phyloP scores from a whole-genome alignment of 2,797 vertebrate genomes.

The Pitangus sulphuratus region DNA sequence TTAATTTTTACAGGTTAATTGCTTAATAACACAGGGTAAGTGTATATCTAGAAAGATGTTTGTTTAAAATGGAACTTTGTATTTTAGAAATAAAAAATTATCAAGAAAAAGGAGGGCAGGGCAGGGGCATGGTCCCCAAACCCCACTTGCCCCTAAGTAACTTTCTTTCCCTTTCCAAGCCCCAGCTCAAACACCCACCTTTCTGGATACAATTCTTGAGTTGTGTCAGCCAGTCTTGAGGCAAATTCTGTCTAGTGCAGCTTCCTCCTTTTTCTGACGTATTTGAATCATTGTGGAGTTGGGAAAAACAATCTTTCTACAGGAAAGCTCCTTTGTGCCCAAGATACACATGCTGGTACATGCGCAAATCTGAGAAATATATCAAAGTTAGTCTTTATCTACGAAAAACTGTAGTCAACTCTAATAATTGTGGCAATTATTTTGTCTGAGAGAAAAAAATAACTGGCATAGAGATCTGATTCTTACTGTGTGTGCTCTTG shows the following conservation, averaged over 20 bases:
- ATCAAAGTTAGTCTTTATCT: neutral
- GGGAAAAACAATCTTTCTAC: neutral
- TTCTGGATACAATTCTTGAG: neutral
- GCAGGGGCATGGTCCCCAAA: neutral
- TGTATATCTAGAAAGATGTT: neutral
- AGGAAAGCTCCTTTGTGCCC: neutral
- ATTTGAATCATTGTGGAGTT: neutral
- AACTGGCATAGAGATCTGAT: neutral
- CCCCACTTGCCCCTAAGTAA: neutral
- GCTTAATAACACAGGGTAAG: neutral
- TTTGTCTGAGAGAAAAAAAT: conserved; percentile 16
- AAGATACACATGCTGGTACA: neutral
- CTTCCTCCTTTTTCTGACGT: neutral
- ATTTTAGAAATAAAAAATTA: neutral
- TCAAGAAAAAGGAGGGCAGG: neutral
- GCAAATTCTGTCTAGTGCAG: conserved; percentile 15
- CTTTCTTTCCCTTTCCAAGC: neutral
- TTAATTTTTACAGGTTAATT: neutral
- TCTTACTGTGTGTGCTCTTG: neutral
- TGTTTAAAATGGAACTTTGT: neutral
- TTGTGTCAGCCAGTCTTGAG: conserved; percentile 38
- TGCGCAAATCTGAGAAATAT: neutral
- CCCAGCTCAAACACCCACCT: neutral
- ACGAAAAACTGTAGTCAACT: neutral
- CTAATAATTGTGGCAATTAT: conserved; percentile 5